Percentiles rank a stretch among this genome's conserved stretches.
phyloP scores from a whole-genome alignment of 2,888 invertebrate genomes.

The Euphydryas editha region DNA sequence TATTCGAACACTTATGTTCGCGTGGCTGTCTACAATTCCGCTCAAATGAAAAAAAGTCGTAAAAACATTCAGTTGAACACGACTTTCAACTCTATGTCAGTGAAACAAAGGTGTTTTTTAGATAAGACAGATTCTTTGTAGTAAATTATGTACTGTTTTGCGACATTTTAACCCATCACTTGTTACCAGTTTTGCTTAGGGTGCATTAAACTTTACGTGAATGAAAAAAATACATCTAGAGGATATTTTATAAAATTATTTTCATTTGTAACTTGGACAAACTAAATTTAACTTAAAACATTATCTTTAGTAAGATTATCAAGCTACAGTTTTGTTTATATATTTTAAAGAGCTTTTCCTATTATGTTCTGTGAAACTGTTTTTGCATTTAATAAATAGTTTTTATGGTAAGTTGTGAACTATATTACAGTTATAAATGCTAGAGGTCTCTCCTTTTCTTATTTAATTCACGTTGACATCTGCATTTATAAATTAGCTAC shows the following conservation, averaged over 20 bases:
- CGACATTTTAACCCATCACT: conserved; percentile 53
- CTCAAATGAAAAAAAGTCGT: conserved; percentile 29
- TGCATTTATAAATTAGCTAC: too few relatives aligned
- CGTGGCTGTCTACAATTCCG: conserved; percentile 44
- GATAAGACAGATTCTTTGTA: conserved; percentile 28
- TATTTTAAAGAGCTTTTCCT: too few relatives aligned
- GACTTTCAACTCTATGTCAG: conserved; percentile 26
- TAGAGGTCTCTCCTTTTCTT: too few relatives aligned
- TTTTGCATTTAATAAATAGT: too few relatives aligned
- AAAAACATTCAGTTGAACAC: conserved; percentile 7
- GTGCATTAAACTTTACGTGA: conserved; percentile 55
- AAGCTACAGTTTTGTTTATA: too few relatives aligned
- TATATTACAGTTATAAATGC: too few relatives aligned
- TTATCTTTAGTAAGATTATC: too few relatives aligned
- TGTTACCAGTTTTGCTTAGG: conserved; percentile 55
- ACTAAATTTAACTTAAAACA: conserved; percentile 13
- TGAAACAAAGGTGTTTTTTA: conserved; percentile 24
- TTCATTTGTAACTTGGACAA: conserved; percentile 29
- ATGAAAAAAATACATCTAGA: conserved; percentile 39
- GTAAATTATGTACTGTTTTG: conserved; percentile 55
- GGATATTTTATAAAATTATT: conserved; percentile 33
- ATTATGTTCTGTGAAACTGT: too few relatives aligned
- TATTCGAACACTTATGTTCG: conserved; percentile 37
- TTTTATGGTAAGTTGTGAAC: too few relatives aligned
- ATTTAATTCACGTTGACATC: too few relatives aligned